Evolutionary conservation across 2,113 vertebrate species (phyloP), one percentile per base, ranked within the genome.

Genomic region (Sturnira hondurensis): DNA sequence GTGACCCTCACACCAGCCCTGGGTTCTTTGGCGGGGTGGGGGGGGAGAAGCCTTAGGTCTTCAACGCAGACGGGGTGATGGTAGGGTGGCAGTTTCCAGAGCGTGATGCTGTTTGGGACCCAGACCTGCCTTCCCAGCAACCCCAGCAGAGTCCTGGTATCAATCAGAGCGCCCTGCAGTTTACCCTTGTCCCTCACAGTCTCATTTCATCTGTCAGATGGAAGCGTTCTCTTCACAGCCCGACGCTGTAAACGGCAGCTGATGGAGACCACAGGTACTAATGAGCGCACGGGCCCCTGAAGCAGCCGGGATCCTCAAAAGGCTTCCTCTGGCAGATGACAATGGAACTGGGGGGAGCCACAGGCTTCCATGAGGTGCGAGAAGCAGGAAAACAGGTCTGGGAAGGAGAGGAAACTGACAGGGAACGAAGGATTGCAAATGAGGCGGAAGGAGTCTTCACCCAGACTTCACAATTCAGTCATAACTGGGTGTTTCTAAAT

Each of bases 41-140:
- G 36, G 31, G 26, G 45, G 52, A n/a, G 36, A 56, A 14, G 16
- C 36, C 65, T 68, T 15, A 12, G 33, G 47, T 63, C 45, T 47
- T 41, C 54, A 45, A n/a, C 43, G 22, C 52, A 13, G 4, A 0
- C 0, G 15, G 3, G 3, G 1, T 1, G 11, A 33, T 3, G 38
- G 58, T 28, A 12, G 10, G n/a, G 28, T 16, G 77, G 31, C 36
- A 15, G 43, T 2, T 31, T 81, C 67, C 9, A 22, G 16, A 56
- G 41, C 4, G 0, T 61, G 36, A 0, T 4, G 10, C 38, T 82
- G 10, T 61, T 10, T 63, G 89, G 20, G 41, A 15, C 16, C 50
- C 26, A 20, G 10, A 3, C 9, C 52, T 58, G 45, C 80, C 28
- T 36, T 14, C 36, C 6, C 15, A 17, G 28, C 24, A 13, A 12